Percentiles rank a stretch among this genome's conserved stretches.
phyloP scores from a whole-genome alignment of 2,797 vertebrate genomes.

The Sternotherus odoratus region DNA sequence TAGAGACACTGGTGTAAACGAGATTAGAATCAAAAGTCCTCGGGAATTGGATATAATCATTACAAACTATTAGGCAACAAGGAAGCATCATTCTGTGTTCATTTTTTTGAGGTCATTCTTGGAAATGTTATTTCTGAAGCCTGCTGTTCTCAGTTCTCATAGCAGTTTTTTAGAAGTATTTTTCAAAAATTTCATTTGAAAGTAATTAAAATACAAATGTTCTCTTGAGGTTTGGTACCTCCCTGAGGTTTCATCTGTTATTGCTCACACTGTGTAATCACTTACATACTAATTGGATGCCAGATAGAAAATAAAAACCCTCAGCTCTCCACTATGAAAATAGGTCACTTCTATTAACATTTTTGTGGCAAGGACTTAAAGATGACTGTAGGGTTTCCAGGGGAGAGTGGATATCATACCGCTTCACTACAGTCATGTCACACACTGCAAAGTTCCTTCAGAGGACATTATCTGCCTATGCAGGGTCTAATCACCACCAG shows the following conservation, averaged over 20 bases:
- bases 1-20: fast-evolving
- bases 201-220: constrained; percentile 51
- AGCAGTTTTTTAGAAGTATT: background rate
- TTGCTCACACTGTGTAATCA: constrained; percentile 2
- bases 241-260: constrained; percentile 48
- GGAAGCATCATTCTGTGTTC: background rate
- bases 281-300: background rate
- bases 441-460: background rate
- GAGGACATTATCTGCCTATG: background rate
- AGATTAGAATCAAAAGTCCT: background rate
- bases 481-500: background rate
- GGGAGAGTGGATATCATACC: background rate
- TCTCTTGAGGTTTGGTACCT: constrained; percentile 45
- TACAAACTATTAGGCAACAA: background rate
- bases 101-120: constrained; percentile 41
- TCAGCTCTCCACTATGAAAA: background rate
- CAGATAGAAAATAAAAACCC: background rate
- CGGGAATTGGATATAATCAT: background rate
- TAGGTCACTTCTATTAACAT: background rate
- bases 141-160: constrained; percentile 2
- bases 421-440: background rate
- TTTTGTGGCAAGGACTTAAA: constrained; percentile 6
- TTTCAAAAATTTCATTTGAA: background rate
- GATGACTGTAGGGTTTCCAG: background rate
- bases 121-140: constrained; percentile 14